Percentiles rank a stretch among this genome's conserved stretches.
Conservation (phyloP, 92 coral and sea anemone species). For the Phenganax stokvisi region DNA sequence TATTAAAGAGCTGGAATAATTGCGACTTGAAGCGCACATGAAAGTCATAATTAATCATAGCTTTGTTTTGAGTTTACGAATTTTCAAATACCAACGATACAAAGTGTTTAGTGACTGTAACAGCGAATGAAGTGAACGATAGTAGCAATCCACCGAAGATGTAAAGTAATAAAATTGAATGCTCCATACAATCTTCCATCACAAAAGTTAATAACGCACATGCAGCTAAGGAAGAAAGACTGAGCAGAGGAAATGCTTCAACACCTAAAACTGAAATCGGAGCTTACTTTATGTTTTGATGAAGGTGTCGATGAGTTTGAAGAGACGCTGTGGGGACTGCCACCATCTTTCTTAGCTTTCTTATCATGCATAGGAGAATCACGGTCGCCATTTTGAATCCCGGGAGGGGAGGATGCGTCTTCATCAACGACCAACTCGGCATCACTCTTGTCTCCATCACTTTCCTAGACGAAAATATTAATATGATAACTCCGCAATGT, state of each 20-base stretch:
- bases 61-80: too few species aligned
- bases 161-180: too few species aligned
- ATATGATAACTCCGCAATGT: background rate
- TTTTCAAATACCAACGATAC: too few species aligned
- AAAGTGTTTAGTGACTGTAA: too few species aligned
- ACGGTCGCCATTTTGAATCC: constrained; percentile 92
- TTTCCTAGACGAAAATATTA: constrained; percentile 59
- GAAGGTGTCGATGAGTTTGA: constrained; percentile 95
- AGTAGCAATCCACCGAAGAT: background rate
- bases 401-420: constrained; percentile 80
- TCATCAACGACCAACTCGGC: constrained; percentile 95
- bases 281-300: constrained; percentile 67
- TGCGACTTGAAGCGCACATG: too few species aligned
- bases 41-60: too few species aligned
- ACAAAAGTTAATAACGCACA: background rate
- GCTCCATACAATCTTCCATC: too few species aligned
- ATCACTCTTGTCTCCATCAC: constrained; percentile 97
- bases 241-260: background rate
- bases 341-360: constrained; percentile 82
- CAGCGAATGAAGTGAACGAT: background rate
- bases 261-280: too few species aligned
- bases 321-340: constrained; percentile 69
- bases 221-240: background rate
- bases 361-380: constrained; percentile 85
- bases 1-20: too few species aligned